Base-by-base conservation (phyloP, 2,113 vertebrate species). In the Xenopus laevis region DNA sequence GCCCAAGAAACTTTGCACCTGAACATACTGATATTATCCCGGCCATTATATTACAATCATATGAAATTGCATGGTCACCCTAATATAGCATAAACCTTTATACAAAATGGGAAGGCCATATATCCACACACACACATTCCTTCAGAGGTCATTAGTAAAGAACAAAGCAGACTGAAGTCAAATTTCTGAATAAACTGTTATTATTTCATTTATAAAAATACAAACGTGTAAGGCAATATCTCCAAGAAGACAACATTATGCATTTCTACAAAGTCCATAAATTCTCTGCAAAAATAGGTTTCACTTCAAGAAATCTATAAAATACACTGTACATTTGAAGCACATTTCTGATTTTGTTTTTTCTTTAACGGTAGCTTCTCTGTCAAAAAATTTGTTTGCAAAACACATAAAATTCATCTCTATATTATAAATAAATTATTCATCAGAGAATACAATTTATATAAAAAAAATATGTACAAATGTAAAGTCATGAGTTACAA, bases 401-500 rank as follows among this genome's bases (percentile, higher is more conserved):
- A 27, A 72, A 84, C 17, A 40, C 50, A 64, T 57, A 77, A 55
- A 70, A 70, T 78, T 90, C 89, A 84, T 82, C 71, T 86, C 88
- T 89, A 81, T 83, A 84, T 81, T 78, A 82, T 89, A 95, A 93
- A 96, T 97, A 96, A 97, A 94, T 98, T 96, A 95, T 92, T 85
- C 89, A 86, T 57, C 85, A 90, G 87, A 79, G 89, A 86, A 90
- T 90, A 88, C 87, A 87, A 89, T 93, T 91, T 91, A 91, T 91
- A 91, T 91, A 90, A 92, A 86, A 90, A 92, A 86, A 91, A 83
- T 95, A 93, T 94, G 85, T 93, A 95, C 93, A 95, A 84, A 64
- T 79, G 80, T 84, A 87, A 81, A 90, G 83, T 85, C 71, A 92
- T 92, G 89, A 86, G 89, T 88, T 88, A 90, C 84, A 91, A 88